Evolutionary conservation across 2,797 vertebrate genomes (phyloP).

Genomic region (Rhinogobio ventralis): DNA sequence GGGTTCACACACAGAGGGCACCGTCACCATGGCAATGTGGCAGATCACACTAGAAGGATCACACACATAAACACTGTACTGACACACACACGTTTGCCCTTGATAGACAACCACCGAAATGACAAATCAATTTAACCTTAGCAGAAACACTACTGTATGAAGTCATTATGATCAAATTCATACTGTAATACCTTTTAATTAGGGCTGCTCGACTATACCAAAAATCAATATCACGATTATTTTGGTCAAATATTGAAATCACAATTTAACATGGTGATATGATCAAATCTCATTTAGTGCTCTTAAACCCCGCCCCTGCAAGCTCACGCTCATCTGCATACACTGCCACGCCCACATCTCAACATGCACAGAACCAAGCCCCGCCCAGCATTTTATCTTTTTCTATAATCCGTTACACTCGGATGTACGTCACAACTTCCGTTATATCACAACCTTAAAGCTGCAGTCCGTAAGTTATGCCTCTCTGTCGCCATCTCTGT

Average conservation of each 20-base stretch:
- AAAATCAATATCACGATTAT: not conserved
- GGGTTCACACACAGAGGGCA: constrained; percentile 79
- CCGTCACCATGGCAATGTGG: constrained; percentile 83
- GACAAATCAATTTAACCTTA: not conserved
- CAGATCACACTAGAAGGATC: constrained; percentile 77
- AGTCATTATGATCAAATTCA: not conserved
- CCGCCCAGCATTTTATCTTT: no score
- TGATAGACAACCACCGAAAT: constrained; percentile 8
- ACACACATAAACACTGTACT: constrained; percentile 47
- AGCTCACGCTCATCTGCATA: not conserved
- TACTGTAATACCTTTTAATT: not conserved
- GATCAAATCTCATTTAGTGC: not conserved
- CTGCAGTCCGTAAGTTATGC: no score
- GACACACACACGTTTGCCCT: constrained; percentile 22
- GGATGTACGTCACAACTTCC: no score
- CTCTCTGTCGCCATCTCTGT: no score
- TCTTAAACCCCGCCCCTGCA: not conserved
- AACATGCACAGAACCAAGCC: not conserved
- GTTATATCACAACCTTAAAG: no score
- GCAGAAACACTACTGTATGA: not conserved
- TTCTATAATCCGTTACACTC: no score
- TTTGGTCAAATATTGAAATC: no score
- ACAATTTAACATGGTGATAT: no score
- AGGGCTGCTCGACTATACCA: not conserved
- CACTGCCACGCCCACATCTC: not conserved